Conservation (phyloP, 2,888 invertebrate genomes). For the Amphipoea oculea region DNA sequence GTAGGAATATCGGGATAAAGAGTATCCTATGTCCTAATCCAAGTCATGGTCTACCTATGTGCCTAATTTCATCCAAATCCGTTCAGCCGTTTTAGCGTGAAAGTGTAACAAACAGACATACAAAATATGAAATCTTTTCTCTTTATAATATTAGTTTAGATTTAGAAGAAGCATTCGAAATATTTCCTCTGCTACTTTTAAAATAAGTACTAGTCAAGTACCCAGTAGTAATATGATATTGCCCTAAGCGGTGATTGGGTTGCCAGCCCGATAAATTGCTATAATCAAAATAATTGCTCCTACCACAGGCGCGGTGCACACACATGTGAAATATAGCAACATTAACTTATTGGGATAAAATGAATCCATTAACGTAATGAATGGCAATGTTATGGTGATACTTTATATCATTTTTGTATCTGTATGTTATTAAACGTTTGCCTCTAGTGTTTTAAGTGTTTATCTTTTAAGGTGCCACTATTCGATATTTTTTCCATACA, state of each 20-base stretch:
- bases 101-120: too few relatives aligned
- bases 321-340: slow-evolving; percentile 24
- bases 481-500: too few relatives aligned
- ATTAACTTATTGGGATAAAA: slow-evolving; percentile 40
- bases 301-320: background rate
- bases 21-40: too few relatives aligned
- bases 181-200: background rate
- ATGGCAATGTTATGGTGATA: slow-evolving; percentile 3
- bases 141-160: too few relatives aligned
- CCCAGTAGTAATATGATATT: slow-evolving; percentile 6
- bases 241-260: slow-evolving; percentile 32
- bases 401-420: slow-evolving; percentile 23
- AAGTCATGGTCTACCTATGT: too few relatives aligned
- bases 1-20: too few relatives aligned
- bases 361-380: slow-evolving; percentile 36
- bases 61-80: too few relatives aligned
- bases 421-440: background rate
- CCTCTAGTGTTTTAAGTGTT: background rate
- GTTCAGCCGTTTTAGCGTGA: too few relatives aligned
- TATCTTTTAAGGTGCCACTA: too few relatives aligned
- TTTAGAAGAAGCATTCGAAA: too few relatives aligned
- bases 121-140: too few relatives aligned
- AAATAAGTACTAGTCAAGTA: slow-evolving; percentile 6
- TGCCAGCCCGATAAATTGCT: slow-evolving; percentile 13
- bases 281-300: slow-evolving; percentile 46